Base-by-base conservation (phyloP, 2,888 invertebrate species). In the Imbricaverruca yamaguchii region DNA sequence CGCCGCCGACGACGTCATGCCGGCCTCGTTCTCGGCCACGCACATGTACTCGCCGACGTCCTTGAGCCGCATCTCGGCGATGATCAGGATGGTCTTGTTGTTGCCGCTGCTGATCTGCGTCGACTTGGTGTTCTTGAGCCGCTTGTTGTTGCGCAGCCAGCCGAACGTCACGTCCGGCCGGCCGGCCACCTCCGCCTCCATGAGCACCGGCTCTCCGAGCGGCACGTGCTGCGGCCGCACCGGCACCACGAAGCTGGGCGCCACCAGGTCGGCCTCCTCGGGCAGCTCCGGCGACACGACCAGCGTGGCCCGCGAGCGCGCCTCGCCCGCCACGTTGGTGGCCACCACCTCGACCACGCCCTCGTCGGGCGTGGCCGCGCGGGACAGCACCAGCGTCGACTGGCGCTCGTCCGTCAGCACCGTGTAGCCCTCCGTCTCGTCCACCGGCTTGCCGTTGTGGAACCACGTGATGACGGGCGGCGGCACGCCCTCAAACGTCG, bases 291-390 rank as follows among this genome's bases (percentile, higher is more conserved):
- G 91, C 65, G 90, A 90, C 23, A 97, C 90, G 83, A 92, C 91
- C n/a, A 97, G 91, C 0, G 94, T 93, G 82, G 95, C 93, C 7
- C 93, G 93, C 63, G 94, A 92, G 85, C 93, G 92, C 2, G 92
- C 93, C 86, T 94, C 92, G 18, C 94, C 92, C 79, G 91, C 91
- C 82, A 91, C 90, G 87, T 94, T 94, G 85, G 91, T 90, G n/a
- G 94, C 92, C 56, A 92, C 89, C 21, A 95, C 92, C 89, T 96
- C 95, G 87, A 96, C 97, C 87, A 94, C 95, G 57, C 97, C 97
- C 80, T 89, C 87, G 79, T 78, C 56, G 56, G 56, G 78, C n/a
- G 56, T 56, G 23, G 55, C n/a, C 57, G 57, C 78, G 25, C 78
- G 57, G 23, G 78, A 23, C 13, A 78, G 55, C 78, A 78, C 78